Base-by-base conservation (phyloP, 2,888 invertebrate species). In the Pelosia muscerda region DNA sequence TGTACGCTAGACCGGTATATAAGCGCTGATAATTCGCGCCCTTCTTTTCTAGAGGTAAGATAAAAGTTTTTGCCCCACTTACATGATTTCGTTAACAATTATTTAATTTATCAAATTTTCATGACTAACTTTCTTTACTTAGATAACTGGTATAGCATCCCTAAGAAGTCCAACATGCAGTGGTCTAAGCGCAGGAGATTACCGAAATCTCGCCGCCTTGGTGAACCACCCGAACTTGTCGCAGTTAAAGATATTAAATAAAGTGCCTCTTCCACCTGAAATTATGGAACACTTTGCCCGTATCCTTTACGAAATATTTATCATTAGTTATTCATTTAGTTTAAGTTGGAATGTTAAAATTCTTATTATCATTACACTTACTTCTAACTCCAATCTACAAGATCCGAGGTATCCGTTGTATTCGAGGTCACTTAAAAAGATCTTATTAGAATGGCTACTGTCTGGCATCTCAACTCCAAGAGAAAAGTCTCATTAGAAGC, bases 241-340 rank as follows among this genome's bases (percentile, higher is more conserved):
- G 72, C 97, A 98, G 88, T 95, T 98, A 81, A 97, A 97, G 85
- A 96, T 97, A 72, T 93, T 97, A 28, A 97, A 97, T 86, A 98
- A 97, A 95, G 97, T 98, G 72, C 98, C 99, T 15, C 95, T 99
- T 66, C 99, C 99, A 28, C 97, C 97, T 11, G 99, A 99, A 95
- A 97, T 99, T 71, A 96, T 98, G 94, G 99, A 99, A 93, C 98
- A 99, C 91, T 98, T 99, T 95, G 97, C 97, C 80, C 98, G 98
- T 99, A 97, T 97, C 97, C 97, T 97, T 97, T 95, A 53, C 13
- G 42, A 4, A 11, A 59, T 15, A 58, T 49, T 22, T 34, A 8
- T 31, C 28, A 38, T 55, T 34, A 34, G 23, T 34, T 22, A 38
- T 34, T 26, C 25, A 11, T 31, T 34, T 58, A 31, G 2, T 26